Conservation (phyloP, 2,113 vertebrate species). For the Cygnus buccinator region DNA sequence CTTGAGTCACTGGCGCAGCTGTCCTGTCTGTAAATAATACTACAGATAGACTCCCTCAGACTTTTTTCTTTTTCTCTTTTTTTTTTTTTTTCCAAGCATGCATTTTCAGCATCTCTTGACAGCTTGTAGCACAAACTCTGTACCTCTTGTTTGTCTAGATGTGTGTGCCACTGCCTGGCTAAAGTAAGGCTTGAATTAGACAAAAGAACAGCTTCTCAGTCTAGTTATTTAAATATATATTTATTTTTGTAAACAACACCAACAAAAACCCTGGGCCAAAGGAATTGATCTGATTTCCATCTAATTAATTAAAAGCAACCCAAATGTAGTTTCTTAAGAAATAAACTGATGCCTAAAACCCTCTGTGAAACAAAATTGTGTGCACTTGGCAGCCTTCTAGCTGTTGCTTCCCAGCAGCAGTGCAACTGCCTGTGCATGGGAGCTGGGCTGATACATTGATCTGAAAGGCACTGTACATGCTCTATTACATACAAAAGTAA, state of each 20-base stretch:
- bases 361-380: not conserved
- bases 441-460: not conserved
- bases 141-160: not conserved
- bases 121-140: conserved; percentile 15
- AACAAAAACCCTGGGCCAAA: not conserved
- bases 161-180: not conserved
- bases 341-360: not conserved
- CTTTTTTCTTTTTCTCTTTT: not conserved
- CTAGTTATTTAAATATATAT: not conserved
- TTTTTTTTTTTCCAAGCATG: conserved; percentile 46
- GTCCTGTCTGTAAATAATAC: conserved; percentile 78
- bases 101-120: not conserved
- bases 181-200: not conserved
- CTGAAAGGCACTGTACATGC: not conserved
- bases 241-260: not conserved
- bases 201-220: not conserved
- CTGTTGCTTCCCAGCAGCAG: not conserved
- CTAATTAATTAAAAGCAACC: not conserved
- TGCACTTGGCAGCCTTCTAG: not conserved
- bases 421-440: accelerated
- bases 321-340: not conserved
- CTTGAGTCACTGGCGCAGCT: conserved; percentile 79
- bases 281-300: not conserved
- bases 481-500: accelerated
- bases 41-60: conserved; percentile 27